These are phyloP conservation scores for Argyresthia albistria DNA, from an alignment of 2,888 invertebrate species.

Conservation along the genomic window DNA sequence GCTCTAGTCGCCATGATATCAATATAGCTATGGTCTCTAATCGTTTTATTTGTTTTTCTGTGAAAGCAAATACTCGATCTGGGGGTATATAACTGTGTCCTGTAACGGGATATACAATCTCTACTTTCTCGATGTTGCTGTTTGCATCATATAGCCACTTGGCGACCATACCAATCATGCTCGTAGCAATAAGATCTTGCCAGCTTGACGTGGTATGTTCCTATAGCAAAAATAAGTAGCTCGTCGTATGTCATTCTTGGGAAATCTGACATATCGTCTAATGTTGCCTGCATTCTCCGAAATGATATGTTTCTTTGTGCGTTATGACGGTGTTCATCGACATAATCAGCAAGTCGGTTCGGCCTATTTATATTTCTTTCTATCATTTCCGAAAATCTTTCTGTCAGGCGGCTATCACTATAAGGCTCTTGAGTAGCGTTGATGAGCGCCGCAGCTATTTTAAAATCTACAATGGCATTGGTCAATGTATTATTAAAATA, in stretches of 20 bases:
- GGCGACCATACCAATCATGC: background rate
- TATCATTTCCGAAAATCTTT: background rate
- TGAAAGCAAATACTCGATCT: no score
- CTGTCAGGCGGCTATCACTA: background rate
- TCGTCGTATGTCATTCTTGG: conserved; percentile 3
- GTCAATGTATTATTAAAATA: background rate
- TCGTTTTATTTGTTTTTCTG: no score
- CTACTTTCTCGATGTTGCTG: no score
- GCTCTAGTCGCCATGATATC: no score
- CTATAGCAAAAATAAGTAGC: background rate
- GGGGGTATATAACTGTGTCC: no score
- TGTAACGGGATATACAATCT: no score
- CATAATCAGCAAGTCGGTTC: background rate
- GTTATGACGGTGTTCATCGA: background rate
- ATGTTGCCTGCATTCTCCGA: background rate
- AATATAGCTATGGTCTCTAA: no score
- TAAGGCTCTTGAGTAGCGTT: conserved; percentile 5
- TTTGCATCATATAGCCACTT: background rate
- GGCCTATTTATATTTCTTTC: background rate
- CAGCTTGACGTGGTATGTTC: background rate
- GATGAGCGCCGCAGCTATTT: conserved; percentile 7
- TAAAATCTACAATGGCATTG: conserved; percentile 7
- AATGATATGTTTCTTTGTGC: background rate
- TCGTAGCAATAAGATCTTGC: background rate
- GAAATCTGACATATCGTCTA: background rate